phyloP scores from a whole-genome alignment of 1,140 invertebrate genomes.

The Pseudoatta argentina region DNA sequence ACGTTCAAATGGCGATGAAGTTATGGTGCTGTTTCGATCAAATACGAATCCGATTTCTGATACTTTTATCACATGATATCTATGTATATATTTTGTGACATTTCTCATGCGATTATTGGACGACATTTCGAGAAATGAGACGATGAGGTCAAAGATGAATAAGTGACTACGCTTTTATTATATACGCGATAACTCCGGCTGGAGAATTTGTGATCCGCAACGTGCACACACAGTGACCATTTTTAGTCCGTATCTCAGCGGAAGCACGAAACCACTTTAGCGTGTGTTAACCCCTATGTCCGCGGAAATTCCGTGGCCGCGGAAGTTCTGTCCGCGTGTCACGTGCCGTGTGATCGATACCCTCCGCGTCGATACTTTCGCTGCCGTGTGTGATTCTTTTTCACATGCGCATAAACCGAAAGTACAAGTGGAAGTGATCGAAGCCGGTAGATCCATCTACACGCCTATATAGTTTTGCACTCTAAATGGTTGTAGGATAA shows the following conservation, averaged over 20 bases:
- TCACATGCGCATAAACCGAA: slow-evolving; percentile 14
- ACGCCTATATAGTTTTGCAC: neutral
- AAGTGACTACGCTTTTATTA: slow-evolving; percentile 20
- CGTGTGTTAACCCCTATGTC: slow-evolving; percentile 40
- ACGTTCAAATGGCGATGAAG: neutral
- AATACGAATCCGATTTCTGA: slow-evolving; percentile 15
- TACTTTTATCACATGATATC: slow-evolving; percentile 12
- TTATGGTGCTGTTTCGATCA: slow-evolving; percentile 7
- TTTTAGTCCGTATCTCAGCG: slow-evolving; percentile 47
- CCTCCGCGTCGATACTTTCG: slow-evolving; percentile 17
- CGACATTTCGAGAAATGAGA: slow-evolving; percentile 27
- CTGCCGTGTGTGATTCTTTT: neutral
- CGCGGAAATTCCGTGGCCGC: slow-evolving; percentile 5
- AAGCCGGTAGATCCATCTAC: neutral
- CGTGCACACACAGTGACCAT: neutral
- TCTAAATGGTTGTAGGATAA: neutral
- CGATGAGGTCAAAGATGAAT: neutral
- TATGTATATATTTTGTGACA: neutral
- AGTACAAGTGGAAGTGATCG: slow-evolving; percentile 30
- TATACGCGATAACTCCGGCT: slow-evolving; percentile 3
- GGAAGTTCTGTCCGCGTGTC: slow-evolving; percentile 28
- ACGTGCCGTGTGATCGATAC: neutral
- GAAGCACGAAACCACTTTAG: slow-evolving; percentile 53
- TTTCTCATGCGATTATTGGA: slow-evolving; percentile 11
- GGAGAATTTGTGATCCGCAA: slow-evolving; percentile 25